Evolutionary conservation across 2,113 vertebrate species (phyloP), one percentile per base, ranked within the genome.

Genomic region (Tricholaema leucomelas): DNA sequence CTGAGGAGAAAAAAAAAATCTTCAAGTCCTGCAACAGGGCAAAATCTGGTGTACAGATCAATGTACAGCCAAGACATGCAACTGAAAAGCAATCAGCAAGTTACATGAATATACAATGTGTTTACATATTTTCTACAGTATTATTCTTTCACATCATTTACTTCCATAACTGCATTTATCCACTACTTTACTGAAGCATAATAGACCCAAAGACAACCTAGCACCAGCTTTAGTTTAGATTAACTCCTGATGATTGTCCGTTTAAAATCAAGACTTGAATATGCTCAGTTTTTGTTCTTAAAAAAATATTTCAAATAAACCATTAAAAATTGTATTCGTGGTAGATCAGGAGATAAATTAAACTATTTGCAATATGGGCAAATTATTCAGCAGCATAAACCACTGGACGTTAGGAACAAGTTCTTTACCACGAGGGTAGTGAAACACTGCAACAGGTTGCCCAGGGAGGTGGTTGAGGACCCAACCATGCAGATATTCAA

Each of bases 51-150:
- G 5, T 36, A 82, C 27, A 48, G 10, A 72, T 63, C 54, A 73
- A 64, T 12, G 23, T 25, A 50, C 2, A 61, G 30, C 18, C 28
- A 81, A 60, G 16, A 36, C 18, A 19, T 36, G 7, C 35, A 31
- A 55, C 27, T 54, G 12, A 72, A 7, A 61, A 54, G 23, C 13
- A 65, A 71, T 30, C 58, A 20, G 17, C 18, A 18, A 74, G 16
- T 48, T 17, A 89, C 2, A 59, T 8, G 66, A 61, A 75, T 19
- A 65, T 0, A 0, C 3, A n/a, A 6, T 1, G 2, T 23, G 10
- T 33, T 70, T 48, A 71, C 18, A 33, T 17, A 19, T 70, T 52
- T 76, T 79, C 61, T 55, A 42, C 38, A 87, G 20, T 52, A 69
- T 69, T 88, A 30, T 15, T 64, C 28, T 85, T 58, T 36, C 40